Evolutionary conservation across 2,888 invertebrate species (phyloP).

Genomic region (Oxyteleia sp.): DNA sequence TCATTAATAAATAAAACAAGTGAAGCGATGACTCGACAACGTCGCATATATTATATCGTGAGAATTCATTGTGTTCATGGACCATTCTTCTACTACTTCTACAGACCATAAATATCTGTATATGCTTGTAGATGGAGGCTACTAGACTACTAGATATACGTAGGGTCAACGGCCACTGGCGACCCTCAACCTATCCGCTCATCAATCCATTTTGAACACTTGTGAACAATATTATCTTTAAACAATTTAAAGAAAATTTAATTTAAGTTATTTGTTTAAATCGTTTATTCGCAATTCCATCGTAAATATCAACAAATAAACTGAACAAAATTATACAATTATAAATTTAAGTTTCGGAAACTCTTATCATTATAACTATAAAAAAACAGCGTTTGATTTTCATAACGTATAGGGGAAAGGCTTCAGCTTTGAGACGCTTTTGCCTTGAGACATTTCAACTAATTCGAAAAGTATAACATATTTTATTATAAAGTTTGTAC

Average conservation of each 20-base stretch:
- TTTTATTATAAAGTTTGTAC: too few species aligned
- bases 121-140: conserved; percentile 69
- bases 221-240: conserved; percentile 42
- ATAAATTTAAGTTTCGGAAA: too few species aligned
- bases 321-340: too few species aligned
- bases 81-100: conserved; percentile 60
- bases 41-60: conserved; percentile 59
- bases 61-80: conserved; percentile 62
- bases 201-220: conserved; percentile 70
- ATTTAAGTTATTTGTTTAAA: conserved; percentile 19
- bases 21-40: conserved; percentile 54
- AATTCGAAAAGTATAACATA: too few species aligned
- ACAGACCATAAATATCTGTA: conserved; percentile 64
- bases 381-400: too few species aligned
- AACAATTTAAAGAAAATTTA: too few species aligned
- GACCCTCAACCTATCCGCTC: conserved; percentile 86
- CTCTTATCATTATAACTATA: too few species aligned
- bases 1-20: conserved; percentile 56
- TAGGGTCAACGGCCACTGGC: conserved; percentile 86
- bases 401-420: too few species aligned
- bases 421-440: too few species aligned
- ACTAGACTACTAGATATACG: conserved; percentile 72
- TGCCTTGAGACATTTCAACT: too few species aligned
- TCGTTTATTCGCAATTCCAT: conserved; percentile 5
- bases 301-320: not conserved